Base-by-base conservation (phyloP, 2,888 invertebrate species). In the Pyralis farinalis region DNA sequence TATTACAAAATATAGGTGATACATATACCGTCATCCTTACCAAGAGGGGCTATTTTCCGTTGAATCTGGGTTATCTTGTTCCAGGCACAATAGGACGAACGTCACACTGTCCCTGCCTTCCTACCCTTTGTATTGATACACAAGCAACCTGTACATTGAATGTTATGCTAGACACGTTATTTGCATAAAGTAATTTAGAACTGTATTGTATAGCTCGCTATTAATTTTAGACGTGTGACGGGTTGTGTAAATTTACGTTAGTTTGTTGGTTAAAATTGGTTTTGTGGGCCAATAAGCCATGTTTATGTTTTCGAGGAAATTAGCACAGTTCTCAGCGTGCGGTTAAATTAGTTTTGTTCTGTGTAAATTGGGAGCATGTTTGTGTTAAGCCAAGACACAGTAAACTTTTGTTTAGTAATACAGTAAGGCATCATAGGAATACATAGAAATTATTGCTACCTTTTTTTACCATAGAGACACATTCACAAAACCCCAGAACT, bases 101-200 rank as follows among this genome's bases (percentile, higher is more conserved):
- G 30, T 37, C 37, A 37, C 8, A 30, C 37, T 37, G 37, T 37
- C 37, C 36, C 37, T 37, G n/a, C 37, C 37, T 37, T 37, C 37
- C 37, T 30, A 37, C 22, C 31, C 47, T 63, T 60, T 58, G 51
- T 60, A 58, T 58, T 57, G 58, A 63, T 54, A 59, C 25, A 25
- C 25, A 25, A 25, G 1, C 25, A n/a, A 16, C 47, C 43, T 52
- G 52, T 64, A 63, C 61, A 68, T 68, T 66, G 66, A 64, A 65
- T 65, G 56, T 58, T 63, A 59, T 51, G 59, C 55, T 48, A 50
- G 46, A 57, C 48, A 51, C 45, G 56, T 49, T 51, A 66, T 66
- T 68, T 65, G 60, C 63, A 67, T 68, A 58, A 53, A 53, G 51
- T 56, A 59, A 62, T 34, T 32, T 25, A 16, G 16, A 33, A 28